Percentiles rank a stretch among this genome's conserved stretches.
Evolutionary conservation across 2,888 invertebrate species (phyloP).

Genomic region (Eupithecia subfuscata): DNA sequence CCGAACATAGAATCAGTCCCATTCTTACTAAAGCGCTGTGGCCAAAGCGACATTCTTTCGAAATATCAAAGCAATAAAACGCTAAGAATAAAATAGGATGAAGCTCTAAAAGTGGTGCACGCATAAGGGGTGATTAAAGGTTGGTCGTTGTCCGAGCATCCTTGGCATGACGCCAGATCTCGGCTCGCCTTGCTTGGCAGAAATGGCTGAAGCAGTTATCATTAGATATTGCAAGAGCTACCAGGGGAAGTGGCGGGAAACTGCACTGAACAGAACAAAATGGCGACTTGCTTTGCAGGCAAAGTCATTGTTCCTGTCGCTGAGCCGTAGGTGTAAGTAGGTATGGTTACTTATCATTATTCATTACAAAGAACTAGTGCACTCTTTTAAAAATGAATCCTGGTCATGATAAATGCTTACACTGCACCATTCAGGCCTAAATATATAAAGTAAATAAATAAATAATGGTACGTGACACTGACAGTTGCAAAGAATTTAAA

Average conservation of each 20-base stretch:
- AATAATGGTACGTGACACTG: background rate
- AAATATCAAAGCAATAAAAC: conserved; percentile 54
- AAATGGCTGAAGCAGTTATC: conserved; percentile 43
- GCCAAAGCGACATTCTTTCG: background rate
- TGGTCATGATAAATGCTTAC: background rate
- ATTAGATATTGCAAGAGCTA: background rate
- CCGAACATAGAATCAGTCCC: background rate
- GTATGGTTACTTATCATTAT: background rate
- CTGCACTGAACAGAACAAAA: background rate
- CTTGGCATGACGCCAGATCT: conserved; percentile 71
- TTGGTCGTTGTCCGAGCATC: conserved; percentile 72
- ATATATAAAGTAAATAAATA: too few species aligned
- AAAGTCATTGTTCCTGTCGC: background rate
- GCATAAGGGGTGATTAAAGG: conserved; percentile 62
- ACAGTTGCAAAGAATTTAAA: background rate
- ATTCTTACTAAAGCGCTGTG: background rate
- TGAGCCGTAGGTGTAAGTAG: background rate
- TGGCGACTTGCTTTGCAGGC: too few species aligned
- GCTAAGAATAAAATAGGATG: conserved; percentile 67
- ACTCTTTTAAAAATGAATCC: background rate
- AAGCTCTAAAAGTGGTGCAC: conserved; percentile 50
- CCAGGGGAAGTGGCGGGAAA: background rate
- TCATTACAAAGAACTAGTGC: too few species aligned
- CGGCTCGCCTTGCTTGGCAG: conserved; percentile 56
- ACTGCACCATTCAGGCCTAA: background rate